These are phyloP conservation scores for Sciaenops ocellatus DNA, from an alignment of 2,797 vertebrate species.

Conservation along the genomic window DNA sequence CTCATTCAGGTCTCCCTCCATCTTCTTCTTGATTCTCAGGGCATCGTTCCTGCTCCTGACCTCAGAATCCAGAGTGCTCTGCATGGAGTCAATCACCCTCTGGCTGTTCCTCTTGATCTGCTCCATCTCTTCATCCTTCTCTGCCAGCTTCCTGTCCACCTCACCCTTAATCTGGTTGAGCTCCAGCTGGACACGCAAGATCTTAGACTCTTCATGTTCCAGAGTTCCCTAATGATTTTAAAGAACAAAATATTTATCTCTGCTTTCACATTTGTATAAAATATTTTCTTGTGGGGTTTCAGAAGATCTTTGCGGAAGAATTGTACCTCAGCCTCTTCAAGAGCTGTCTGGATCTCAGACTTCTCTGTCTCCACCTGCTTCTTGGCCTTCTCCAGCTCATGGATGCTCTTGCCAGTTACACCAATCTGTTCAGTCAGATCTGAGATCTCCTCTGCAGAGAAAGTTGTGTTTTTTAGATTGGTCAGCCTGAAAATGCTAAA, in stretches of 20 bases:
- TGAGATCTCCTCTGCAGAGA: slow-evolving; percentile 85
- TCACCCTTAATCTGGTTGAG: slow-evolving; percentile 91
- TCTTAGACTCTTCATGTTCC: slow-evolving; percentile 92
- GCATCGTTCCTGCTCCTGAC: slow-evolving; percentile 92
- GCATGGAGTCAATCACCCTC: slow-evolving; percentile 86
- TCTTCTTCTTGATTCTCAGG: slow-evolving; percentile 92
- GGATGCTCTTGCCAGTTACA: slow-evolving; percentile 88
- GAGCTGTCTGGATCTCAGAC: slow-evolving; percentile 86
- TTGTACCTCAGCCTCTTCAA: slow-evolving; percentile 90
- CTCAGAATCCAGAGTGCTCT: slow-evolving; percentile 89
- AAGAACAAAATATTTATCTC: not conserved
- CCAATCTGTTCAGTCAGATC: slow-evolving; percentile 91
- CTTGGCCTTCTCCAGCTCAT: slow-evolving; percentile 90
- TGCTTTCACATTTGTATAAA: not conserved
- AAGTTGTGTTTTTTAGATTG: not conserved
- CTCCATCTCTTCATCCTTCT: slow-evolving; percentile 93
- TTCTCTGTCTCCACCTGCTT: slow-evolving; percentile 91
- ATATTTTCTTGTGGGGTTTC: not conserved
- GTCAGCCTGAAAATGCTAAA: not conserved
- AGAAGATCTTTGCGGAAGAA: not conserved
- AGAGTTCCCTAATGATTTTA: slow-evolving; percentile 83
- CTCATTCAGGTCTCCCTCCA: slow-evolving; percentile 91
- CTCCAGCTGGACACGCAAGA: slow-evolving; percentile 90
- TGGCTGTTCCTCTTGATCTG: slow-evolving; percentile 92
- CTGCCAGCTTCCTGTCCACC: slow-evolving; percentile 88